Conservation (phyloP, 2,113 vertebrate species). For the Triplophysa dalaica region DNA sequence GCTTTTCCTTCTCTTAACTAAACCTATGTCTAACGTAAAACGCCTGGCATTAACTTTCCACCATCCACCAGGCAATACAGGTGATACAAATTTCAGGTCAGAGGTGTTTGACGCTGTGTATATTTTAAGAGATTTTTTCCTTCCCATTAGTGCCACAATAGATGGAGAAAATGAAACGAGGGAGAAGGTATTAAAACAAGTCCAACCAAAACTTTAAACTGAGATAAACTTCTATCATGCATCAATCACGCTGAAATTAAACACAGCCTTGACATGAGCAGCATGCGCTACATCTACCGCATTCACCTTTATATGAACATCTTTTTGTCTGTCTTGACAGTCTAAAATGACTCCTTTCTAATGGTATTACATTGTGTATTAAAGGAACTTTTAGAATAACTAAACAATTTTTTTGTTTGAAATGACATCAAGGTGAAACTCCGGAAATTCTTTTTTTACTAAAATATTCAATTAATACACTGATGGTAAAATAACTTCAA, state of each 20-base stretch:
- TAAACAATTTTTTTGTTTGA: neutral
- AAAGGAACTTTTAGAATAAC: too few relatives aligned
- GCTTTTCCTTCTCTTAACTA: neutral
- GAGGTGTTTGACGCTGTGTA: conserved; percentile 6
- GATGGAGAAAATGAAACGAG: neutral
- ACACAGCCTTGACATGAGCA: conserved; percentile 7
- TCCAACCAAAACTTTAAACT: conserved; percentile 22
- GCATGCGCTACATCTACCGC: neutral
- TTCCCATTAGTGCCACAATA: conserved; percentile 17
- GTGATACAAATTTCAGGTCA: conserved; percentile 25
- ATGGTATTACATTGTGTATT: neutral
- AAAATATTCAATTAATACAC: neutral
- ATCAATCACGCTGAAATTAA: conserved; percentile 17
- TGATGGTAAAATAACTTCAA: neutral
- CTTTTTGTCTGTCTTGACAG: neutral
- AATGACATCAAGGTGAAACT: neutral
- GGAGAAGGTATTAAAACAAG: conserved; percentile 6
- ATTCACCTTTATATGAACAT: conserved; percentile 14
- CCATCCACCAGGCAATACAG: neutral
- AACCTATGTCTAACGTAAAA: neutral
- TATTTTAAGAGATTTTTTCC: conserved; percentile 10
- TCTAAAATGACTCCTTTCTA: neutral
- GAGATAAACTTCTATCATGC: conserved; percentile 1
- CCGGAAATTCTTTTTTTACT: neutral
- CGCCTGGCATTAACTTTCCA: neutral